phyloP scores from a whole-genome alignment of 1,140 invertebrate genomes.

The Bicyclus anynana region DNA sequence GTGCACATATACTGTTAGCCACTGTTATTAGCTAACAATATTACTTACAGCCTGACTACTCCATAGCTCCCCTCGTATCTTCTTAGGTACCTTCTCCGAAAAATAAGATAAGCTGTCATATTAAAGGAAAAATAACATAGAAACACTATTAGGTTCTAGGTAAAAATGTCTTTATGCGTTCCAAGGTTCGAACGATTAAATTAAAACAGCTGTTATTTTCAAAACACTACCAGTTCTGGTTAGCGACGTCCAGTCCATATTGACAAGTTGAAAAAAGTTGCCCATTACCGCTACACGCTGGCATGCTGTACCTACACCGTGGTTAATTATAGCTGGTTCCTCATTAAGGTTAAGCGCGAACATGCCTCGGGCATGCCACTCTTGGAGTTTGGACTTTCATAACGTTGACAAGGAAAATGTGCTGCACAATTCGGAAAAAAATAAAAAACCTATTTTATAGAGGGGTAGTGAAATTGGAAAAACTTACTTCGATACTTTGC shows the following conservation, averaged over 20 bases:
- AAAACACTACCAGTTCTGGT: conserved; percentile 13
- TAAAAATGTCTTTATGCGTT: not conserved
- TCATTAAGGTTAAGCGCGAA: not conserved
- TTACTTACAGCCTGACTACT: too few relatives aligned
- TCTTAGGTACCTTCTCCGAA: too few relatives aligned
- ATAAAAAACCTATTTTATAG: too few relatives aligned
- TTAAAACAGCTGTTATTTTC: conserved; percentile 14
- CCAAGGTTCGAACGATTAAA: conserved; percentile 5
- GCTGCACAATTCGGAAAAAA: too few relatives aligned
- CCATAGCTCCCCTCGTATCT: too few relatives aligned
- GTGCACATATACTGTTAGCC: too few relatives aligned
- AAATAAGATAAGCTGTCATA: too few relatives aligned
- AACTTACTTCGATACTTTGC: too few relatives aligned
- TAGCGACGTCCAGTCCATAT: not conserved
- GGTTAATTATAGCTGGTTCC: conserved; percentile 2
- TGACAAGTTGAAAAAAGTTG: conserved; percentile 1
- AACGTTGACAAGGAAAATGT: not conserved
- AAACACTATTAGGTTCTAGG: too few relatives aligned
- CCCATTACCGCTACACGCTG: not conserved
- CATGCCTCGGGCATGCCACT: not conserved
- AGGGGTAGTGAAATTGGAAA: too few relatives aligned
- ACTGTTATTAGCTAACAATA: too few relatives aligned
- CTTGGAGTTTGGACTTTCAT: not conserved
- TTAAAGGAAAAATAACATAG: too few relatives aligned
- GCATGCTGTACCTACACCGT: not conserved